Conservation (phyloP, 2,113 vertebrate species). For the Plecotus auritus region DNA sequence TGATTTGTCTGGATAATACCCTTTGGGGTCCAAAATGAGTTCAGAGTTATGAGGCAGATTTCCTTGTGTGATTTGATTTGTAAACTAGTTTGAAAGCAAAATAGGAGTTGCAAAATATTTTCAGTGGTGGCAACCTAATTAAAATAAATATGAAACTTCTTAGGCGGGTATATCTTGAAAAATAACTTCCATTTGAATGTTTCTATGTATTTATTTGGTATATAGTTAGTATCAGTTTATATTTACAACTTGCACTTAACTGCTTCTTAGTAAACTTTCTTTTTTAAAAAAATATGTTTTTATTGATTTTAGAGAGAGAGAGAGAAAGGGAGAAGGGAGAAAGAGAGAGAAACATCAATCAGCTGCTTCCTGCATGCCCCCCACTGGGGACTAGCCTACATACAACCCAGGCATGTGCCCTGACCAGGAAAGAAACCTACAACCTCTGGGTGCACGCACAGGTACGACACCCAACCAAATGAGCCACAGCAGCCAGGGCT, state of each 20-base stretch:
- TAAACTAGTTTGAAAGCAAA: conserved; percentile 34
- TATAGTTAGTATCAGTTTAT: neutral
- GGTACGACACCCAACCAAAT: neutral
- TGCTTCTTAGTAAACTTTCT: neutral
- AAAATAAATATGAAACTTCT: neutral
- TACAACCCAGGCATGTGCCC: neutral
- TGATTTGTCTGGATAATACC: conserved; percentile 35
- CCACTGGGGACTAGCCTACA: neutral
- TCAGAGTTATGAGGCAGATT: neutral
- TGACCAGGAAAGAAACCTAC: neutral
- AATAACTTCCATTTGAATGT: neutral
- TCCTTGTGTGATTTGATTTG: conserved; percentile 9
- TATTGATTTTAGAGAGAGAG: neutral
- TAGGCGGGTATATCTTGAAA: neutral
- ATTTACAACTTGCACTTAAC: neutral
- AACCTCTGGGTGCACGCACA: neutral
- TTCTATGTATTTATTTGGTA: neutral
- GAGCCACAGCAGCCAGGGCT: neutral
- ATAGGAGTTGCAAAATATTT: neutral
- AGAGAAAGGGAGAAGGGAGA: too few species aligned
- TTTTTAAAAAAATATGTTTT: neutral
- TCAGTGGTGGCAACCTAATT: neutral
- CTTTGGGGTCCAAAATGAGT: conserved; percentile 9
- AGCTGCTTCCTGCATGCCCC: neutral
- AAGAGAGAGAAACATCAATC: neutral